phyloP scores from a whole-genome alignment of 2,888 invertebrate genomes.

The Lycophotia porphyrea region DNA sequence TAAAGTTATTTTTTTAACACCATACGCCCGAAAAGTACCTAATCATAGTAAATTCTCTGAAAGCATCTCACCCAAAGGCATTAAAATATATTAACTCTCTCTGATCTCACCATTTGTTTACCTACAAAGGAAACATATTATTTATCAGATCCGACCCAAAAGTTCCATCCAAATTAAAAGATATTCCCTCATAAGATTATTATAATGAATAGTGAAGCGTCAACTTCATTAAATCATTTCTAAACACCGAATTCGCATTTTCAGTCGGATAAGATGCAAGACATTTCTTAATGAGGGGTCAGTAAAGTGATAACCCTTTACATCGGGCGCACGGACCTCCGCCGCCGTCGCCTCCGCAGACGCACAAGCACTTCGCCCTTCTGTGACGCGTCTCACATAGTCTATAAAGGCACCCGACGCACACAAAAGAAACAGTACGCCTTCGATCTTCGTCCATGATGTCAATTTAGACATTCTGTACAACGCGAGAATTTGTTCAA shows the following conservation, averaged over 20 bases:
- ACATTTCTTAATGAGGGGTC: conserved; percentile 77
- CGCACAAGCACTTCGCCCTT: conserved; percentile 83
- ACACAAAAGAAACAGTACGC: conserved; percentile 86
- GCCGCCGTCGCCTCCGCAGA: conserved; percentile 76
- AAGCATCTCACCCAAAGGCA: background rate
- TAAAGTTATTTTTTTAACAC: too few relatives aligned
- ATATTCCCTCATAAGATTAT: conserved; percentile 16
- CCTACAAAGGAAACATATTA: conserved; percentile 2
- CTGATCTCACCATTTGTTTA: background rate
- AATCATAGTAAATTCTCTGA: background rate
- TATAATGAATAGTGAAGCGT: conserved; percentile 11
- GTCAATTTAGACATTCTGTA: conserved; percentile 78
- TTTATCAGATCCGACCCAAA: background rate
- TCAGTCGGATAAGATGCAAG: conserved; percentile 71
- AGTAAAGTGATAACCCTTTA: conserved; percentile 82
- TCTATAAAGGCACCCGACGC: conserved; percentile 87
- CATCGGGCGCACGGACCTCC: conserved; percentile 78
- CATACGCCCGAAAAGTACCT: background rate
- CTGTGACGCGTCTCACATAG: conserved; percentile 79
- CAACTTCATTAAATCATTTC: conserved; percentile 43
- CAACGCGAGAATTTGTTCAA: conserved; percentile 67
- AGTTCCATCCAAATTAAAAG: background rate
- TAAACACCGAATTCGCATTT: conserved; percentile 71
- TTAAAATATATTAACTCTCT: background rate
- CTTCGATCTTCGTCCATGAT: conserved; percentile 85